A percentile compares a stretch with the other conserved stretches of the same genome.
Conservation (phyloP, 2,888 invertebrate species). For the Chrysolina americana region DNA sequence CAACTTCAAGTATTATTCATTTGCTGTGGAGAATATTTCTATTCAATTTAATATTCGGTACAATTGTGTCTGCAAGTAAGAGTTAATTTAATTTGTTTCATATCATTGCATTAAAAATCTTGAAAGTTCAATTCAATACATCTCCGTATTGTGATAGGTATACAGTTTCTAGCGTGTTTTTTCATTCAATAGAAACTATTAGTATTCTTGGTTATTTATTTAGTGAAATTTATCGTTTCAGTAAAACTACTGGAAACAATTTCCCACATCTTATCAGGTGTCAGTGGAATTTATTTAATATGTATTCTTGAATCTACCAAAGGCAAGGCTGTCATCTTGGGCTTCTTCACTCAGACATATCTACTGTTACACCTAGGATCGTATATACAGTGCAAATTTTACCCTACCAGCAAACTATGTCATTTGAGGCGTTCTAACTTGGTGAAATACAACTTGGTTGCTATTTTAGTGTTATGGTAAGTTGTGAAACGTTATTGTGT, state of each 20-base stretch:
- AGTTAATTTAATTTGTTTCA: background rate
- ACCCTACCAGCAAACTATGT: conserved; percentile 34
- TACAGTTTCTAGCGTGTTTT: too few relatives aligned
- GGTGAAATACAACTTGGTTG: conserved; percentile 51
- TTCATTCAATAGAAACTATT: too few relatives aligned
- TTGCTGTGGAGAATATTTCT: conserved; percentile 52
- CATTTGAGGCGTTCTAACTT: conserved; percentile 44
- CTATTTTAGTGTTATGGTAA: conserved; percentile 54
- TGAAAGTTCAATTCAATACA: too few relatives aligned
- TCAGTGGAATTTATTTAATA: conserved; percentile 54
- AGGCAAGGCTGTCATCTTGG: conserved; percentile 53
- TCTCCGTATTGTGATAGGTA: too few relatives aligned
- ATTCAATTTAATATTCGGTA: conserved; percentile 54
- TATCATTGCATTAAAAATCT: too few relatives aligned
- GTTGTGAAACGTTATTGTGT: too few relatives aligned
- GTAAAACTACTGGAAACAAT: conserved; percentile 47
- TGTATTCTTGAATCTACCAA: conserved; percentile 47
- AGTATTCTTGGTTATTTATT: too few relatives aligned
- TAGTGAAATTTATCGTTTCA: conserved; percentile 37
- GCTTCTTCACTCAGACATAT: conserved; percentile 51
- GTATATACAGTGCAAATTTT: conserved; percentile 36
- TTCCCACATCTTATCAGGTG: conserved; percentile 55
- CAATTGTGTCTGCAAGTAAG: conserved; percentile 53
- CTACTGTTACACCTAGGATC: conserved; percentile 43
- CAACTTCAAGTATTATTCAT: conserved; percentile 51